phyloP scores from a whole-genome alignment of 2,113 vertebrate genomes.

The Anguilla japonica region DNA sequence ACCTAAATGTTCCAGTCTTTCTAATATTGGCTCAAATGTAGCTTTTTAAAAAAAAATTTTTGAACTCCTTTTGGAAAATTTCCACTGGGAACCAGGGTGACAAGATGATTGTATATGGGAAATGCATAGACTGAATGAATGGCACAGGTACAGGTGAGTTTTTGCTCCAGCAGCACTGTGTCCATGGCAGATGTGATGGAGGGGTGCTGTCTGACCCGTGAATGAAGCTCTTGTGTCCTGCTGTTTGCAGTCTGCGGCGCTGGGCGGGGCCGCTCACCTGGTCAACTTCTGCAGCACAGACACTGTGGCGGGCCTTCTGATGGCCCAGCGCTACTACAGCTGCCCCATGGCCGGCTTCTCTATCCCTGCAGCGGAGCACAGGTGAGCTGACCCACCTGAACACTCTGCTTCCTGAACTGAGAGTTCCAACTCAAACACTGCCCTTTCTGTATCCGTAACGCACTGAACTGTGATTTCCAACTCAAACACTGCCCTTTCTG shows the following conservation, averaged over 20 bases:
- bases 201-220: background rate
- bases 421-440: too few species aligned
- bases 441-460: background rate
- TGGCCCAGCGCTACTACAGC: slow-evolving; percentile 69
- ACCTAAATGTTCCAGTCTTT: too few species aligned
- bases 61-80: background rate
- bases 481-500: background rate
- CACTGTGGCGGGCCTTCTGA: slow-evolving; percentile 69
- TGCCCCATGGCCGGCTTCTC: slow-evolving; percentile 75
- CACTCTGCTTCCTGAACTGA: background rate
- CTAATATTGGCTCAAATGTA: too few species aligned
- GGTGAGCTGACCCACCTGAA: slow-evolving; percentile 45
- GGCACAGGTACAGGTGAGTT: too few species aligned
- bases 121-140: too few species aligned
- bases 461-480: too few species aligned
- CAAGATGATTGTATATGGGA: too few species aligned
- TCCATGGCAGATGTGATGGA: background rate
- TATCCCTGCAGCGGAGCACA: slow-evolving; percentile 75
- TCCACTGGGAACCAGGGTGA: too few species aligned
- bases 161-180: background rate
- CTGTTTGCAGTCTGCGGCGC: slow-evolving; percentile 63
- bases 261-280: slow-evolving; percentile 73
- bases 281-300: slow-evolving; percentile 75
- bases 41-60: too few species aligned
- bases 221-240: background rate